Evolutionary conservation across 2,113 vertebrate genomes (phyloP), one percentile per base, ranked within the genome.

Genomic region (Pionites leucogaster): DNA sequence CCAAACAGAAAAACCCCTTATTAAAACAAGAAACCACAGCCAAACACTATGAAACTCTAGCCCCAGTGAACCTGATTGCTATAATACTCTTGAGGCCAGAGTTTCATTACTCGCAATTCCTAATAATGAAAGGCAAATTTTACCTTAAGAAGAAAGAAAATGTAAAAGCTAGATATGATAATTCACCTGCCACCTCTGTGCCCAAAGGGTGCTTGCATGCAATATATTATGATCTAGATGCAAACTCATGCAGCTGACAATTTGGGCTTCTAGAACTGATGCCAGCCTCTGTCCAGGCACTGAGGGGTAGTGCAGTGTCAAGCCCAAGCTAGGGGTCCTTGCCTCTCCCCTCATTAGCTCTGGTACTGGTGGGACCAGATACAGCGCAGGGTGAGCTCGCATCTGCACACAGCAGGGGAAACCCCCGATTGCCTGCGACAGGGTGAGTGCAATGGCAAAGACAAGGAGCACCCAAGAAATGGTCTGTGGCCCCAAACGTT

Each of bases 91-190:
- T 41, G 37, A 85, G 59, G n/a, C 20, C 46, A 77, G n/a, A 57
- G 69, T 91, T 91, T 70, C 55, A 64, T 31, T 90, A 42, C 24
- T 60, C 77, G 49, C 31, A 84, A n/a, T 23, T 82, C 2, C 5
- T 71, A 74, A 86, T 49, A 94, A 90, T 2, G 19, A 94, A 92
- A 77, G 67, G 68, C 31, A 80, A 90, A 80, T 92, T 79, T 62
- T 69, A 85, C 15, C 63, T 74, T 3, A 59, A 63, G 10, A 77
- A 93, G 68, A 64, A 80, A 67, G 62, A 68, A 87, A 52, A 89
- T 16, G 17, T 70, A 59, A 88, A 94, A 75, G 17, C 13, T 39
- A 69, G 35, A 23, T 24, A 55, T 12, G 25, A 39, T 17, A 71
- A 88, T 90, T 69, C 50, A 74, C 16, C 9, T 68, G n/a, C 15